Evolutionary conservation across 64 coral and sea anemone genomes (phyloP).

Genomic region (Cladopsammia gracilis): DNA sequence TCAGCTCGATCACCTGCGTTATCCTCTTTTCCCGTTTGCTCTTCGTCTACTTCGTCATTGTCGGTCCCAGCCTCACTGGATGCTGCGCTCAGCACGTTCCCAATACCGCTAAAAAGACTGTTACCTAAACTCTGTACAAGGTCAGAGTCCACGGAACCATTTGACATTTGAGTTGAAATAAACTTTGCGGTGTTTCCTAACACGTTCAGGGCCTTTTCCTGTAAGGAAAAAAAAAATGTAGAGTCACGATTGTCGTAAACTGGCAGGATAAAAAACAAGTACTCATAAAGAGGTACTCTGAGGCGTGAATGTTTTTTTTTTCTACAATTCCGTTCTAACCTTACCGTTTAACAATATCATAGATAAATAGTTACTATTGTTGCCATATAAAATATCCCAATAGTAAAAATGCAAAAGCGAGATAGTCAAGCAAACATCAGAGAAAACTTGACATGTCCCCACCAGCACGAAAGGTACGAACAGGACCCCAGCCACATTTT

Average conservation of each 20-base stretch:
- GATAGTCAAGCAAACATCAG: too few relatives aligned
- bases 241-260: background rate
- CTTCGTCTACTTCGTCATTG: background rate
- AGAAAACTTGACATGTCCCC: too few relatives aligned
- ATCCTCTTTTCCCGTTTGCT: background rate
- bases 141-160: conserved; percentile 19
- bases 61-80: conserved; percentile 48
- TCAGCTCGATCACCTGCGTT: background rate
- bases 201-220: conserved; percentile 86
- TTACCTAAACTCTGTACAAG: conserved; percentile 56
- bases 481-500: too few relatives aligned
- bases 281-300: too few relatives aligned
- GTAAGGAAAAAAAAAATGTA: background rate
- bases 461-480: too few relatives aligned
- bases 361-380: too few relatives aligned
- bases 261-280: too few relatives aligned
- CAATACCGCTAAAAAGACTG: conserved; percentile 71
- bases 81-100: conserved; percentile 53
- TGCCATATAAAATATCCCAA: too few relatives aligned
- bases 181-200: conserved; percentile 71
- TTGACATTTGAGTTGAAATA: conserved; percentile 49
- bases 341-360: too few relatives aligned
- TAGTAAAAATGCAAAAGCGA: too few relatives aligned
- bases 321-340: too few relatives aligned
- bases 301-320: too few relatives aligned